These are phyloP conservation scores for Oryzias javanicus DNA, from an alignment of 2,113 vertebrate species.

Conservation along the genomic window DNA sequence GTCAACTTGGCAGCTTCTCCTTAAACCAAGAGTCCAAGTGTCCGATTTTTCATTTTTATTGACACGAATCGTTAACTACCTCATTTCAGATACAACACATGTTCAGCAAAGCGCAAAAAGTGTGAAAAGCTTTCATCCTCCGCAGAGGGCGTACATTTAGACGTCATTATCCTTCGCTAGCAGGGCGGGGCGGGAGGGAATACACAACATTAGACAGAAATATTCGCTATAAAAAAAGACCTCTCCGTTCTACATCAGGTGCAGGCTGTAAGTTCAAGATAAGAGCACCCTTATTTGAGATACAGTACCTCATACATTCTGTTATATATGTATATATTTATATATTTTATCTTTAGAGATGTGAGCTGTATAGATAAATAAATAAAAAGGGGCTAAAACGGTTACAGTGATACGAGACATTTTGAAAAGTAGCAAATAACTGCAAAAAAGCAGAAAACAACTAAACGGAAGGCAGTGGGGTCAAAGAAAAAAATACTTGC, in stretches of 20 bases:
- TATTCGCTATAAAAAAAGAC: slow-evolving; percentile 24
- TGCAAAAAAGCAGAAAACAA: slow-evolving; percentile 44
- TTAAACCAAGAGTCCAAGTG: slow-evolving; percentile 60
- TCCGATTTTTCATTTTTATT: slow-evolving; percentile 83
- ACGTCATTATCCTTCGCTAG: slow-evolving; percentile 65
- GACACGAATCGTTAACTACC: slow-evolving; percentile 84
- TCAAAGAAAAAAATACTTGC: slow-evolving; percentile 38
- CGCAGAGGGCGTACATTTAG: slow-evolving; percentile 69
- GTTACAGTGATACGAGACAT: slow-evolving; percentile 68
- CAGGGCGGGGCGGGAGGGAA: slow-evolving; percentile 14
- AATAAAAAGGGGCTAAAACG: slow-evolving; percentile 78
- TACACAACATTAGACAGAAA: slow-evolving; percentile 47
- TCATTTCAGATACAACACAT: slow-evolving; percentile 85
- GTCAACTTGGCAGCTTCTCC: neutral
- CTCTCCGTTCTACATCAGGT: slow-evolving; percentile 27
- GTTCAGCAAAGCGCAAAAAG: slow-evolving; percentile 87
- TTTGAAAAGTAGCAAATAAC: slow-evolving; percentile 40
- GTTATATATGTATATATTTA: slow-evolving; percentile 32
- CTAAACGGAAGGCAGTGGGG: slow-evolving; percentile 26
- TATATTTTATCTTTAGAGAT: slow-evolving; percentile 45
- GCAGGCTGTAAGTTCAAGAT: slow-evolving; percentile 36
- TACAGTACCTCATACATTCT: slow-evolving; percentile 65
- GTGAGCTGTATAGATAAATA: slow-evolving; percentile 69
- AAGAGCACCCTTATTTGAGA: slow-evolving; percentile 23
- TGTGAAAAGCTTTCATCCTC: slow-evolving; percentile 82